Evolutionary conservation across 2,888 invertebrate genomes (phyloP).

Genomic region (Eupsilia transversa): DNA sequence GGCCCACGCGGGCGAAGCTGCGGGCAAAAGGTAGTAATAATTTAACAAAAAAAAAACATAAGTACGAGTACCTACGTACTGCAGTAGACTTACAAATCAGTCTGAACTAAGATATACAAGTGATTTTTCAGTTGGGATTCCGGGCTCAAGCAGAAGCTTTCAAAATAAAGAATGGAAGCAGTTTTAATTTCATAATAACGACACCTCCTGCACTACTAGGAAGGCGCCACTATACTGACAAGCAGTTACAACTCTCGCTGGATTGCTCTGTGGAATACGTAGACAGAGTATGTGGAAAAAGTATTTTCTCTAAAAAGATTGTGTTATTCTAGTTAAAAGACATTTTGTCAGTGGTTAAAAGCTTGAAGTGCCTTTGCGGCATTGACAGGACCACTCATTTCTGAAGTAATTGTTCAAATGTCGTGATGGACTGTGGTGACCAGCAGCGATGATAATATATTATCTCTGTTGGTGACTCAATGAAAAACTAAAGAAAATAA

Average conservation of each 20-base stretch:
- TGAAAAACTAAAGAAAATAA: conserved; percentile 1
- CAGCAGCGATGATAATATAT: neutral
- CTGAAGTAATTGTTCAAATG: neutral
- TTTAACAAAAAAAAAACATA: too few species aligned
- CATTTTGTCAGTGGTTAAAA: neutral
- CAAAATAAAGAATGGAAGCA: too few species aligned
- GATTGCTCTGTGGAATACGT: neutral
- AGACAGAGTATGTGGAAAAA: neutral
- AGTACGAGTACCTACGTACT: too few species aligned
- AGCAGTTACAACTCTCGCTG: neutral
- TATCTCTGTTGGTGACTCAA: neutral
- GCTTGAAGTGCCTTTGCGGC: neutral
- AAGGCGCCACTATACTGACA: neutral
- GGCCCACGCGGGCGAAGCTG: too few species aligned
- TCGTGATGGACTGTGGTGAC: neutral
- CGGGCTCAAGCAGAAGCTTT: too few species aligned
- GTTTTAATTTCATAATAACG: neutral
- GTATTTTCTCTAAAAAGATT: neutral
- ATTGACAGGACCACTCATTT: conserved; percentile 19
- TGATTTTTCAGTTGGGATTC: too few species aligned
- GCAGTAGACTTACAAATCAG: too few species aligned
- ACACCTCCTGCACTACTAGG: neutral
- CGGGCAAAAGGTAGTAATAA: too few species aligned
- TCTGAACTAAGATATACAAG: too few species aligned
- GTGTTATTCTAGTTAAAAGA: neutral